Evolutionary conservation across 1,140 invertebrate species (phyloP).

Genomic region (Diploscapter pachys): DNA sequence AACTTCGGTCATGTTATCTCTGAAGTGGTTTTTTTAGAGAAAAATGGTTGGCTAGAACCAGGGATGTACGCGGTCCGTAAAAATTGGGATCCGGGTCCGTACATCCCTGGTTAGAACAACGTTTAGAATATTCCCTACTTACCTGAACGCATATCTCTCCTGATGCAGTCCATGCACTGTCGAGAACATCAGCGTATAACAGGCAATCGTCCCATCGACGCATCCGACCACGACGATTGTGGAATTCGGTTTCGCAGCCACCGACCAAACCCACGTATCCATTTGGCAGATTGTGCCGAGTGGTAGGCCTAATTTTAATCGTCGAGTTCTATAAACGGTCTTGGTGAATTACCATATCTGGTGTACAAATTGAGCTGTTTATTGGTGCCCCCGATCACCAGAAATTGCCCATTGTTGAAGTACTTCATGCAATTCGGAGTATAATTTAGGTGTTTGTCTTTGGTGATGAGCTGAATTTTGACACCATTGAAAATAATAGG

Average conservation of each 20-base stretch:
- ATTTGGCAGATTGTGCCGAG: constrained; percentile 72
- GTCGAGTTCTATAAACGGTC: neutral
- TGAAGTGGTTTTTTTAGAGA: constrained; percentile 63
- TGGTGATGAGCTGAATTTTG: constrained; percentile 29
- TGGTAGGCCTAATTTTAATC: constrained; percentile 48
- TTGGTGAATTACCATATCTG: constrained; percentile 69
- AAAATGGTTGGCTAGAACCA: neutral
- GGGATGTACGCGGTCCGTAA: neutral
- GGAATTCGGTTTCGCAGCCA: constrained; percentile 72
- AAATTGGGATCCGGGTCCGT: neutral
- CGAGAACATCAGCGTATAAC: constrained; percentile 84
- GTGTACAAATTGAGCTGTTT: constrained; percentile 75
- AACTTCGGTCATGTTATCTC: constrained; percentile 98
- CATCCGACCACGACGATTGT: constrained; percentile 76
- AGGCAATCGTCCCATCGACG: constrained; percentile 89
- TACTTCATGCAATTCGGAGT: constrained; percentile 76
- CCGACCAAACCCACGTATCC: constrained; percentile 81
- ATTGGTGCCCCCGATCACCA: constrained; percentile 78
- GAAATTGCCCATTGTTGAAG: constrained; percentile 76
- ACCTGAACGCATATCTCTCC: constrained; percentile 74
- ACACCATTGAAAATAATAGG: neutral
- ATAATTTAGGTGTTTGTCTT: constrained; percentile 73
- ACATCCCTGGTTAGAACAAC: neutral
- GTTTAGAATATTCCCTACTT: neutral
- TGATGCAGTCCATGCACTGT: constrained; percentile 88